A percentile compares a stretch with the other conserved stretches of the same genome.
phyloP scores from a whole-genome alignment of 2,113 vertebrate genomes.

The Cinclus mexicanus region DNA sequence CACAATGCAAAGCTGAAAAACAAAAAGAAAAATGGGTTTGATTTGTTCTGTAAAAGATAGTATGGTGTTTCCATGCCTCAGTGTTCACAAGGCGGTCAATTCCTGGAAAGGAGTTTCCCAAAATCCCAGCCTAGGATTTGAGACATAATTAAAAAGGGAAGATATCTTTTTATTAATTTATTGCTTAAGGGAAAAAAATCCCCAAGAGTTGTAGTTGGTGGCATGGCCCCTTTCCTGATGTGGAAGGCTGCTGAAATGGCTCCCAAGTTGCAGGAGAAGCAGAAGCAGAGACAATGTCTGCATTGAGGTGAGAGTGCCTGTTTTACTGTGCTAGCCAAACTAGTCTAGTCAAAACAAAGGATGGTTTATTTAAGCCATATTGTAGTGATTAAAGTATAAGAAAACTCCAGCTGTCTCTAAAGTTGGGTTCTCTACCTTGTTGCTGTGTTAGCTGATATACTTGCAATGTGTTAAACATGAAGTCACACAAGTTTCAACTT shows the following conservation, averaged over 20 bases:
- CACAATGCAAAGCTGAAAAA: background rate
- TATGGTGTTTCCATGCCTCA: background rate
- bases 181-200: background rate
- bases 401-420: constrained; percentile 30
- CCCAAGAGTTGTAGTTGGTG: background rate
- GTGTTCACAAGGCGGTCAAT: background rate
- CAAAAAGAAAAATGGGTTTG: background rate
- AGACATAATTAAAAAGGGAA: background rate
- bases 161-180: background rate
- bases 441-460: background rate
- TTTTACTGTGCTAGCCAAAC: constrained; percentile 7
- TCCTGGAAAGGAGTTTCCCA: background rate
- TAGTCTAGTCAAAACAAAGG: constrained; percentile 42
- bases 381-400: constrained; percentile 9
- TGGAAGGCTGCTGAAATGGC: background rate
- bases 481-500: background rate
- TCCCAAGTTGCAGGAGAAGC: background rate
- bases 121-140: background rate
- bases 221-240: background rate
- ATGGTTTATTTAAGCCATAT: constrained; percentile 34
- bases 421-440: constrained; percentile 14
- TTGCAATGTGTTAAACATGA: background rate
- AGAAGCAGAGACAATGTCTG: constrained; percentile 16
- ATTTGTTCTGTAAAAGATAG: background rate
- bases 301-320: background rate